A percentile compares a stretch with the other conserved stretches of the same genome.
These are phyloP conservation scores for Standfussiana lucernea DNA, from an alignment of 2,888 invertebrate genomes.

Conservation along the genomic window DNA sequence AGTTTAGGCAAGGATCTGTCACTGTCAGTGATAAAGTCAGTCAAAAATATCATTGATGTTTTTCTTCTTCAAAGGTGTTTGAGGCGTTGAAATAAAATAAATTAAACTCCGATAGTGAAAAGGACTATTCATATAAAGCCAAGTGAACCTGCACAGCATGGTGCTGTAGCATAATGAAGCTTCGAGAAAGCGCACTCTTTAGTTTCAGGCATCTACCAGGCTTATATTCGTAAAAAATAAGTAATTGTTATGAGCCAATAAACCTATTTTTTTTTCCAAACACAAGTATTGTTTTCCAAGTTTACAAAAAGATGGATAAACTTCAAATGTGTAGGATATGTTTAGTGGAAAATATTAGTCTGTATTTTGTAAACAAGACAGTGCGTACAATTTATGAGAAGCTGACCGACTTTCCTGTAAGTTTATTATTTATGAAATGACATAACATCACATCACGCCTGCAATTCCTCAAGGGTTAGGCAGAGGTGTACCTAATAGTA, in stretches of 20 bases:
- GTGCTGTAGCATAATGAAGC: neutral
- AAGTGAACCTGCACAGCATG: neutral
- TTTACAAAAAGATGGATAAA: conserved; percentile 27
- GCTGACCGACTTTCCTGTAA: conserved; percentile 73
- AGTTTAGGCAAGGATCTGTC: too few species aligned
- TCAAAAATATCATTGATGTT: neutral
- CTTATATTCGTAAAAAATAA: neutral
- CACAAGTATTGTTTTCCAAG: neutral
- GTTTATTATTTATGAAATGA: too few species aligned
- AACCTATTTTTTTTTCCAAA: neutral
- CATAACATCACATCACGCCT: too few species aligned
- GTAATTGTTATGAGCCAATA: neutral
- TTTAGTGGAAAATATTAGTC: conserved; percentile 67
- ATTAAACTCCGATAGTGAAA: neutral
- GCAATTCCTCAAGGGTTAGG: too few species aligned
- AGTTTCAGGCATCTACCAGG: neutral
- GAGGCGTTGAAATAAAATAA: neutral
- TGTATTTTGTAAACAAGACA: conserved; percentile 70
- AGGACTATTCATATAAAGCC: neutral
- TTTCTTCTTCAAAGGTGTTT: neutral
- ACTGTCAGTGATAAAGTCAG: neutral
- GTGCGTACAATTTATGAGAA: conserved; percentile 77
- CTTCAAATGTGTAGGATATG: conserved; percentile 72
- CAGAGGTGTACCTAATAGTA: too few species aligned
- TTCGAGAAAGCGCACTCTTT: neutral